Evolutionary conservation across 1,140 invertebrate species (phyloP).

Genomic region (Drosophila busckii): DNA sequence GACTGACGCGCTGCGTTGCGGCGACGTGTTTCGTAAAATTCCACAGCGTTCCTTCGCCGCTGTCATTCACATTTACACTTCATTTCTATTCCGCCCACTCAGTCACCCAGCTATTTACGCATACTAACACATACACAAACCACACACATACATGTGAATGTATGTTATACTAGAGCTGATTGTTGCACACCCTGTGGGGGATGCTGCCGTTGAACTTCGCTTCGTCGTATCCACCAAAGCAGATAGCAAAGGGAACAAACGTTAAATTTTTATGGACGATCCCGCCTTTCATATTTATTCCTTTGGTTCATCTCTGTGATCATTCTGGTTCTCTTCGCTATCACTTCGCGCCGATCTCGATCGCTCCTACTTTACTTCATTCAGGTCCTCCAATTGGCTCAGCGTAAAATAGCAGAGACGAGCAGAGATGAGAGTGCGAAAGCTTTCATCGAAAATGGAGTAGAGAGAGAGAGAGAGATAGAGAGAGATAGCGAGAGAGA

Average conservation of each 20-base stretch:
- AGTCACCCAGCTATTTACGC: not conserved
- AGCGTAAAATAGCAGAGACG: conserved; percentile 18
- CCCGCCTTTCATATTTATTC: conserved; percentile 58
- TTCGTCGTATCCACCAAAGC: conserved; percentile 38
- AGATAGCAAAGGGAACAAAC: conserved; percentile 1
- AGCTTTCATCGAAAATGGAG: no score
- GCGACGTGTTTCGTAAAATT: conserved; percentile 13
- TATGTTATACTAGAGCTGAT: no score
- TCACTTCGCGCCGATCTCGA: no score
- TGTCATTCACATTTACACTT: conserved; percentile 46
- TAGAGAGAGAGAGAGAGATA: not conserved
- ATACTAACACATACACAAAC: conserved; percentile 3
- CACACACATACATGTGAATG: conserved; percentile 4
- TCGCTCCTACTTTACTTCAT: conserved; percentile 1
- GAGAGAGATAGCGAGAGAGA: no score
- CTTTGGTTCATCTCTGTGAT: conserved; percentile 78
- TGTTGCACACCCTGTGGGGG: no score
- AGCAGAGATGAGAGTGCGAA: no score
- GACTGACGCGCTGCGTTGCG: no score
- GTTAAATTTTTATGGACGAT: conserved; percentile 36
- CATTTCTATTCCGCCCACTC: no score
- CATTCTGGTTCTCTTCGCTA: no score
- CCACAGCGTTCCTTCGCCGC: conserved; percentile 36
- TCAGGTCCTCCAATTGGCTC: conserved; percentile 9
- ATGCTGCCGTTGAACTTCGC: conserved; percentile 31